Conservation (phyloP, 2,797 vertebrate species). For the Eulemur albifrons region DNA sequence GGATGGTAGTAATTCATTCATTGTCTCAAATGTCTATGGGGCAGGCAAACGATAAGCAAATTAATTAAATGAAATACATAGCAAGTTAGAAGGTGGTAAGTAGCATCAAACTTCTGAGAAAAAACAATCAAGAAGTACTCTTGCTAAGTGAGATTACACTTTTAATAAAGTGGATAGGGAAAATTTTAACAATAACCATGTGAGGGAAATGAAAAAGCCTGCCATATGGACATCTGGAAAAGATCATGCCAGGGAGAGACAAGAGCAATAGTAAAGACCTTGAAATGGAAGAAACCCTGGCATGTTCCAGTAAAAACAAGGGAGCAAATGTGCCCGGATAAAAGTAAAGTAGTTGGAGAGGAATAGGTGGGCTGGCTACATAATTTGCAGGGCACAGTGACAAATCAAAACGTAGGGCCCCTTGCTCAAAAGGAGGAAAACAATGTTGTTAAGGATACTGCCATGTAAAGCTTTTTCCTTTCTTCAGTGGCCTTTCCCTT, state of each 20-base stretch:
- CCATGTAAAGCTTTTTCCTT: neutral
- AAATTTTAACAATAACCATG: neutral
- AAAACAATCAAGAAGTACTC: neutral
- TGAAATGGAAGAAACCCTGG: neutral
- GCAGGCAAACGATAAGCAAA: neutral
- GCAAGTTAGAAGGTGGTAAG: neutral
- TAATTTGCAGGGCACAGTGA: neutral
- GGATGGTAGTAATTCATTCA: neutral
- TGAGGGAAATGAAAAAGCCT: neutral
- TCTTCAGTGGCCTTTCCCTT: neutral
- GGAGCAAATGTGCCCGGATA: neutral
- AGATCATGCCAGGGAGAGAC: neutral
- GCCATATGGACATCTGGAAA: neutral
- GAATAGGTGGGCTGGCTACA: fast-evolving
- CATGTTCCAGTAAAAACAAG: neutral
- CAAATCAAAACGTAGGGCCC: neutral
- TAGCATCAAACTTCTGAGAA: neutral
- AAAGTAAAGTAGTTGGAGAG: neutral
- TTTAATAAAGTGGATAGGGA: neutral
- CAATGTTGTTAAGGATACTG: neutral
- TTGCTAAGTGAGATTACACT: neutral
- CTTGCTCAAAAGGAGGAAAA: neutral
- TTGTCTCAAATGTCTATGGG: neutral
- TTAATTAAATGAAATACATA: neutral
- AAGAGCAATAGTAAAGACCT: neutral